Percentiles rank a stretch among this genome's conserved stretches.
These are phyloP conservation scores for Spodoptera litura DNA, from an alignment of 1,140 invertebrate genomes.

Conservation along the genomic window DNA sequence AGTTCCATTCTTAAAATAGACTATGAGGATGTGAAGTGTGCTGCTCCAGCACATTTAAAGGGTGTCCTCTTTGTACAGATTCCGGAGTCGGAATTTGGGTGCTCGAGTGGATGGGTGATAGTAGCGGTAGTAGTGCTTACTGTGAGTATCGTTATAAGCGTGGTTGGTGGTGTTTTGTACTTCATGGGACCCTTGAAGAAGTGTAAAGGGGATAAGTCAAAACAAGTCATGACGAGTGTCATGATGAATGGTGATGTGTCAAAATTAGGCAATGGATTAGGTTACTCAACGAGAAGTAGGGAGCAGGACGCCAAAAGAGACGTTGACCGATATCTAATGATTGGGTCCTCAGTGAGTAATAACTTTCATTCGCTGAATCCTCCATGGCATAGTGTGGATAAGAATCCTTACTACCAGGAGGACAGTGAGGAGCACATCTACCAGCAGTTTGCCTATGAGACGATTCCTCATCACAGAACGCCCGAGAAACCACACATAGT, in stretches of 20 bases:
- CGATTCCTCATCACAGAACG: slow-evolving; percentile 84
- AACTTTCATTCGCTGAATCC: slow-evolving; percentile 87
- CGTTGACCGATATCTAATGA: slow-evolving; percentile 86
- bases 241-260: slow-evolving; percentile 83
- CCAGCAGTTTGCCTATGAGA: slow-evolving; percentile 87
- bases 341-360: slow-evolving; percentile 86
- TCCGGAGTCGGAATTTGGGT: slow-evolving; percentile 87
- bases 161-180: slow-evolving; percentile 86
- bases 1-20: slow-evolving; percentile 80
- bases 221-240: slow-evolving; percentile 84
- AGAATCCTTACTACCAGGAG: slow-evolving; percentile 84
- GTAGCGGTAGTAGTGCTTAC: slow-evolving; percentile 86
- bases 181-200: slow-evolving; percentile 86
- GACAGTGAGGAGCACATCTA: slow-evolving; percentile 86
- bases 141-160: slow-evolving; percentile 86
- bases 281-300: slow-evolving; percentile 79
- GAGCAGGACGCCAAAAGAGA: slow-evolving; percentile 84
- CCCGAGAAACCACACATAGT: slow-evolving; percentile 88
- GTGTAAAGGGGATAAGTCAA: slow-evolving; percentile 85
- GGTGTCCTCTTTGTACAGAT: slow-evolving; percentile 84
- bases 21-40: slow-evolving; percentile 86
- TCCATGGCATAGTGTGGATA: slow-evolving; percentile 86
- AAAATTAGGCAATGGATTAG: slow-evolving; percentile 84
- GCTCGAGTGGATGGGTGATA: slow-evolving; percentile 87
- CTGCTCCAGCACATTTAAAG: slow-evolving; percentile 84